Evolutionary conservation across 2,113 vertebrate genomes (phyloP), one percentile per base, ranked within the genome.

Genomic region (Puffinus mauretanicus): DNA sequence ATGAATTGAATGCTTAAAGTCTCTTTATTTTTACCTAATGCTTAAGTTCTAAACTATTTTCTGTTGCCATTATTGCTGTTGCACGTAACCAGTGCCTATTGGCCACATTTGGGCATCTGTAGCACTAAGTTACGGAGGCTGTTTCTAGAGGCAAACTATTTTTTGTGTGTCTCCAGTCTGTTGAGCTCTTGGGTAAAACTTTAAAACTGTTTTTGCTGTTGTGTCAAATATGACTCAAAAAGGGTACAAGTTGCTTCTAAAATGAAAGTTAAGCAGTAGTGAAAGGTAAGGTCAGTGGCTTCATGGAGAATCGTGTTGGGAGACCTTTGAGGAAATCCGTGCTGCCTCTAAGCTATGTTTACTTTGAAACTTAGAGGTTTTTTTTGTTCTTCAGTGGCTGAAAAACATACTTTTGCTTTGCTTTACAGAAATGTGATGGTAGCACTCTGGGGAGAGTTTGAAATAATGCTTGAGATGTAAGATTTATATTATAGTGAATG

Each of bases 11-110:
- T 7, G 5, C 13, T 46, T 58, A 6, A 81, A 42, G 17, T 24
- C 36, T 36, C 14, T 49, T 46, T 46, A 19, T 57, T 57, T 57
- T 46, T 46, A 13, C 12, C 3, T 22, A 10, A 13, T 34, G 42
- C 13, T 54, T 16, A 1, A 6, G 2, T 40, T 58, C 3, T 36
- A 1, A 8, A 32, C 14, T 3, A 0, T 10, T 52, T 52, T 29
- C 10, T 52, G 52, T 60, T 70, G 61, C 16, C 2, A 0, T 3
- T 25, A 13, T 3, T 30, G 29, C 46, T 57, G 20, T 6, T 20
- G 19, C 25, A 40, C 40, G 55, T 57, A 7, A 10, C 20, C 11
- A 8, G 54, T 7, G 34, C 18, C 12, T 42, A 2, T 14, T 34
- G 52, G 42, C 22, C 13, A 3, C 15, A 1, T 29, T 15, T n/a